Evolutionary conservation across 2,888 invertebrate genomes (phyloP), one percentile per base, ranked within the genome.

Genomic region (Cabera pusaria): DNA sequence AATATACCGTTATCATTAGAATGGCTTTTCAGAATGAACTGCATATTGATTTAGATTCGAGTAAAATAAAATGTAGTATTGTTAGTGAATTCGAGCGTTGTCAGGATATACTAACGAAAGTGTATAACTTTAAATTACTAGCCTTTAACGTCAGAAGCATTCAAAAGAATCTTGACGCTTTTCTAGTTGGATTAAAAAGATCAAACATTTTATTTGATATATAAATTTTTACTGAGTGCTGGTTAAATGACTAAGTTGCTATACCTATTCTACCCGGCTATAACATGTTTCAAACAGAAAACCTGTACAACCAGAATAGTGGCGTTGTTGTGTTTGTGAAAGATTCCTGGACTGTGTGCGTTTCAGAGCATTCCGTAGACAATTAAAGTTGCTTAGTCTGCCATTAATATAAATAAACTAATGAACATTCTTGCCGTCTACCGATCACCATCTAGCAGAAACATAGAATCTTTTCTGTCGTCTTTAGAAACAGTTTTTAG

Each of bases 81-180:
- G n/a, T n/a, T n/a, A n/a, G n/a, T n/a, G n/a, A n/a, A n/a, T n/a
- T n/a, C n/a, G n/a, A n/a, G n/a, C n/a, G n/a, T n/a, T n/a, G n/a
- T n/a, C n/a, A n/a, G n/a, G n/a, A n/a, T n/a, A n/a, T n/a, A n/a
- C n/a, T n/a, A n/a, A n/a, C n/a, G n/a, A n/a, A n/a, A n/a, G n/a
- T n/a, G n/a, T n/a, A 20, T 20, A 28, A 28, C 6, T 28, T 28
- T 11, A 28, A 28, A 28, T 5, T 28, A 12, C 3, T 28, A 1
- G 11, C 12, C 2, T 7, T 19, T 3, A 28, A 28, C 20, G 20
- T 28, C 5, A 20, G 28, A n/a, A 19, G 20, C 12, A 19, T 28
- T 5, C 11, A 28, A 2, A 16, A 28, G 6, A 25, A 25, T n/a
- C 2, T 7, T n/a, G 24, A 25, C n/a, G 7, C 24, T 5, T 6